These are phyloP conservation scores for Eleutherodactylus coqui DNA, from an alignment of 2,797 vertebrate genomes.

Conservation along the genomic window DNA sequence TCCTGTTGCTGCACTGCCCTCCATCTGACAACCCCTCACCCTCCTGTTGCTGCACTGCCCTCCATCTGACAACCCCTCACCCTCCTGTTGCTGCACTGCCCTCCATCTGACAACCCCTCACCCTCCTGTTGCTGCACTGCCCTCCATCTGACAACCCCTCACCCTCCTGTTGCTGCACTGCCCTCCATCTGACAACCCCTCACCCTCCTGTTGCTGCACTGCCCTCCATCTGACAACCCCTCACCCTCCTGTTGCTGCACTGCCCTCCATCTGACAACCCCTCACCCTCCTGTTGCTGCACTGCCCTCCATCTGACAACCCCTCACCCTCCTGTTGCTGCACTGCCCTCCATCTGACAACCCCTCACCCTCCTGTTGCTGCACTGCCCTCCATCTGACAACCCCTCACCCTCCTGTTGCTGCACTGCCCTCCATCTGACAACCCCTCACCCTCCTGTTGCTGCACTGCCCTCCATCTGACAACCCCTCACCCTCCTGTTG, in stretches of 20 bases:
- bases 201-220: neutral
- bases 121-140: neutral
- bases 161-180: too few species aligned
- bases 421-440: slow-evolving; percentile 19
- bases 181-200: too few species aligned
- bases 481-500: neutral
- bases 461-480: neutral
- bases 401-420: neutral
- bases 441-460: slow-evolving; percentile 27
- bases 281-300: neutral
- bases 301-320: neutral
- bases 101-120: neutral
- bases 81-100: neutral
- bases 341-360: neutral
- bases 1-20: too few species aligned
- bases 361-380: neutral
- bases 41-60: neutral
- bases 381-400: too few species aligned
- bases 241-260: slow-evolving; percentile 7
- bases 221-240: slow-evolving; percentile 33
- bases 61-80: neutral
- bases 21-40: neutral
- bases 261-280: neutral
- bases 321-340: neutral
- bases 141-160: neutral